Base-by-base conservation (phyloP, 2,888 invertebrate species). In the Meta bourneti region DNA sequence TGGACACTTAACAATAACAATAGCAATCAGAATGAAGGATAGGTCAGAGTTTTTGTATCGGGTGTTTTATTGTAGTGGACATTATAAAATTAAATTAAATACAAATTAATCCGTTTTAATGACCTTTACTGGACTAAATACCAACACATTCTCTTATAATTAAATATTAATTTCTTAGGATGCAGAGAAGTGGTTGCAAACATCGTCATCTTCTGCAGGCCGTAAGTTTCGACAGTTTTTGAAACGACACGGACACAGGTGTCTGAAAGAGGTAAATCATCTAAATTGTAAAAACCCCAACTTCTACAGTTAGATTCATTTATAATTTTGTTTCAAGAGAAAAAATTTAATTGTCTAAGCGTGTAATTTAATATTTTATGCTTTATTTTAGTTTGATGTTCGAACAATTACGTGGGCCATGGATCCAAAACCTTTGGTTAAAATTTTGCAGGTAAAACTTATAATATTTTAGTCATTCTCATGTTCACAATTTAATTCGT, bases 161-260 rank as follows among this genome's bases (percentile, higher is more conserved):
- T 34, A 34, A 34, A 34, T 34, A 34, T 34, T 34, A 1, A 34
- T 34, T 34, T 34, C 34, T 34, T 11, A 95, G 75, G 94, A 95
- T 0, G 96, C 96, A 0, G 94, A 96, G 83, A 92, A 95, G 16
- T 97, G 97, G 97, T 94, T 97, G 16, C 94, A 95, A 93, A 93
- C 94, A 0, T 96, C 96, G 93, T 95, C 96, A 81, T 95, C 96
- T 0, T 95, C 94, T 11, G 94, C 96, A 1, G 95, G 95, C 75
- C 93, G 95, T 4, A 95, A 96, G 80, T 96, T 97, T 54, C 94
- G 95, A 0, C 94, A 95, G 6, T 97, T 98, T 94, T 95, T 98
- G 87, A 94, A 96, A 20, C 95, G 96, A 85, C 97, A 97, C 94
- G 97, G 97, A 0, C 97, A 97, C 94, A 96, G 98, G 80, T 95